These are phyloP conservation scores for Argyrosomus regius DNA, from an alignment of 2,797 vertebrate species.

Conservation along the genomic window DNA sequence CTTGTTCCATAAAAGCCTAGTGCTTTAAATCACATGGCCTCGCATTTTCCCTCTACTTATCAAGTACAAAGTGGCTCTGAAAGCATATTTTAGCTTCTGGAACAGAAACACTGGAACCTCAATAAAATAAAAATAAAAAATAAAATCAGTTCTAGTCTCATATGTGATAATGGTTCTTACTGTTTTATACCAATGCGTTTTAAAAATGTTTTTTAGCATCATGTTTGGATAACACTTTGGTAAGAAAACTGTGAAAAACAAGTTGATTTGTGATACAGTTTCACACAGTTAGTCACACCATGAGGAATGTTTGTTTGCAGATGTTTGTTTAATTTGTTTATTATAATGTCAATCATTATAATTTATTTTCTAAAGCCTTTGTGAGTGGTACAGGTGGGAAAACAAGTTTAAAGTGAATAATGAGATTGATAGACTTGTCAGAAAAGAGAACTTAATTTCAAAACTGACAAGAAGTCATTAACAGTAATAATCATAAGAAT, in stretches of 20 bases:
- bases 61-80: not conserved
- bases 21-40: not conserved
- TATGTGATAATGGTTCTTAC: not conserved
- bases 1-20: not conserved
- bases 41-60: not conserved
- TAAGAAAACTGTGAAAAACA: not conserved
- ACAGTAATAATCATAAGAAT: not conserved
- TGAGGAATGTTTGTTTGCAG: conserved; percentile 25
- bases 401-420: not conserved
- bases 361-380: conserved; percentile 4
- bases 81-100: not conserved
- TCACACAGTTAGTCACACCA: not conserved
- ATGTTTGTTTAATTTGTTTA: conserved; percentile 20
- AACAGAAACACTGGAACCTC: not conserved
- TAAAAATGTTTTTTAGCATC: not conserved
- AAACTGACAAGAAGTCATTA: conserved; percentile 1
- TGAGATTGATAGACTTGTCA: conserved; percentile 16
- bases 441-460: conserved; percentile 5
- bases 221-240: not conserved
- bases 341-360: conserved; percentile 1
- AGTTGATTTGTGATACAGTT: not conserved
- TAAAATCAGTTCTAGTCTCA: not conserved
- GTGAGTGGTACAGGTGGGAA: conserved; percentile 12
- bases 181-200: not conserved
- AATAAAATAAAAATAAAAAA: not conserved